These are phyloP conservation scores for Nebria ingens DNA, from an alignment of 1,140 invertebrate genomes.

Conservation along the genomic window DNA sequence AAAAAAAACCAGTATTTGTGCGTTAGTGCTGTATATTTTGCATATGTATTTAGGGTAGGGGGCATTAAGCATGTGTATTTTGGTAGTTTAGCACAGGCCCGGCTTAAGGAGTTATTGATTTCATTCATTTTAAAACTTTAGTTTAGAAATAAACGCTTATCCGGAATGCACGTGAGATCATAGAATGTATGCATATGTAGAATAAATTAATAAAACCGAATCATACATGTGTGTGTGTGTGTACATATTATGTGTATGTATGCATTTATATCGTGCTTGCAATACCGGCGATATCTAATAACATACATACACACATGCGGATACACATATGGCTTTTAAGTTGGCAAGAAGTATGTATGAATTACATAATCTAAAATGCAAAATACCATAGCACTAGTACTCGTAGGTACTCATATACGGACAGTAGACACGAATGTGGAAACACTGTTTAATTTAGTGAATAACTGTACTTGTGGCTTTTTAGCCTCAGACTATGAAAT, in stretches of 20 bases:
- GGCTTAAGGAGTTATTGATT: too few species aligned
- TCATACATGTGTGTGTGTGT: neutral
- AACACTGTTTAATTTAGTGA: neutral
- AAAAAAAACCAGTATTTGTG: too few species aligned
- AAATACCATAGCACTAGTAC: neutral
- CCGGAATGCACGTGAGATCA: too few species aligned
- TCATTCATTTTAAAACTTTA: too few species aligned
- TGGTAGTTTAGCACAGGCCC: too few species aligned
- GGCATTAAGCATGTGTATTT: too few species aligned
- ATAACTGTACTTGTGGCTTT: neutral
- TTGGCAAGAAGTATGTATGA: neutral
- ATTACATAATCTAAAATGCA: neutral
- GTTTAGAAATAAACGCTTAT: too few species aligned
- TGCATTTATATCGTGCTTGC: neutral
- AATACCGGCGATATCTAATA: neutral
- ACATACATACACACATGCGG: too few species aligned
- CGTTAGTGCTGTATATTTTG: too few species aligned
- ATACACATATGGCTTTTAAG: neutral
- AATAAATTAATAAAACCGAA: neutral
- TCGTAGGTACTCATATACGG: neutral
- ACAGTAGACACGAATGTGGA: neutral
- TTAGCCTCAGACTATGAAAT: neutral
- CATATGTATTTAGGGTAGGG: too few species aligned
- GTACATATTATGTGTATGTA: neutral
- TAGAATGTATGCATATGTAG: too few species aligned